A percentile compares a stretch with the other conserved stretches of the same genome.
Conservation (phyloP, 2,113 vertebrate genomes). For the Lagopus leucura region DNA sequence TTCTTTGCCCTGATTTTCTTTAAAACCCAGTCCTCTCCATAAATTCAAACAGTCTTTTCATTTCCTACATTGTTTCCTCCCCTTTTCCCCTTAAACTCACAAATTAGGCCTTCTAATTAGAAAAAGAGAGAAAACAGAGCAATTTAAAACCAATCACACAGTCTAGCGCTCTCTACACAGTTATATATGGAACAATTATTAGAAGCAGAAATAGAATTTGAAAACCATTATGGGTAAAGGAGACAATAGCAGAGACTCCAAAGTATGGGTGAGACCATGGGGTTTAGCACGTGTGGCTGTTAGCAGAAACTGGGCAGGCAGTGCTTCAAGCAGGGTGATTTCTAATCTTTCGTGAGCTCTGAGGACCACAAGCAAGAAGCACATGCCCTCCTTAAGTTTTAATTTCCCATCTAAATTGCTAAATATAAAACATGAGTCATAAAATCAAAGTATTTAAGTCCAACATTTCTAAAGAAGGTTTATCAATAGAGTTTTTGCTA, state of each 20-base stretch:
- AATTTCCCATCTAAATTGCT: not conserved
- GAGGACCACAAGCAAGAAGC: rapidly evolving
- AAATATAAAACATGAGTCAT: not conserved
- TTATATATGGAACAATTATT: not conserved
- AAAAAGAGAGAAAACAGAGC: not conserved
- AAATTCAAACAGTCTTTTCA: not conserved
- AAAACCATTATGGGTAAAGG: not conserved
- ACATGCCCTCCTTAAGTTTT: not conserved
- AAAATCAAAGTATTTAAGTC: not conserved
- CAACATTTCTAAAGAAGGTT: not conserved
- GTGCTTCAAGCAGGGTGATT: not conserved
- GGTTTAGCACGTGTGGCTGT: not conserved
- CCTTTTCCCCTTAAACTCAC: not conserved
- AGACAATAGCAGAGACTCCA: not conserved
- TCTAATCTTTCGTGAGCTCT: not conserved
- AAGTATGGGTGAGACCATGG: not conserved
- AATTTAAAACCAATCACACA: not conserved
- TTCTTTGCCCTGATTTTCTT: not conserved
- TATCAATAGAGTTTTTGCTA: not conserved
- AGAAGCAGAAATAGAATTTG: not conserved
- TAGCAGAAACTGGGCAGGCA: not conserved
- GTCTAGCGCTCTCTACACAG: not conserved
- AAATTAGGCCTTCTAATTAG: not conserved
- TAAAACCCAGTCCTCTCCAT: not conserved
- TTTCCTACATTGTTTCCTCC: not conserved